Evolutionary conservation across 2,113 vertebrate species (phyloP).

Genomic region (Panthera tigris): DNA sequence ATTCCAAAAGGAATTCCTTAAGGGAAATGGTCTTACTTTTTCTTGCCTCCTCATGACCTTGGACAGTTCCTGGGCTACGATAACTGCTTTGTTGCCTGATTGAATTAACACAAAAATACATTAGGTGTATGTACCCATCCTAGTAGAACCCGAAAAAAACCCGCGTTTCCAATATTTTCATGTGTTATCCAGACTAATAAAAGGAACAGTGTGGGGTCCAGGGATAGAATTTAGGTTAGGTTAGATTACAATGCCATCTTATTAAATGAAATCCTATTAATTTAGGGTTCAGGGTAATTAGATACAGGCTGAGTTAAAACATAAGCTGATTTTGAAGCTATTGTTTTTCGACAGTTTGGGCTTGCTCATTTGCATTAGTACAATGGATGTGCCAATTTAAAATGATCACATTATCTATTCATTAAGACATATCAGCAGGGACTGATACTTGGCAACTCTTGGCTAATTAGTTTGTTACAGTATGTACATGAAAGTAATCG

Average conservation of each 20-base stretch:
- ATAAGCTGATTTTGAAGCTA: slow-evolving; percentile 50
- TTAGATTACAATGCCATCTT: slow-evolving; percentile 50
- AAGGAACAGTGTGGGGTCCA: not conserved
- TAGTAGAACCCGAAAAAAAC: not conserved
- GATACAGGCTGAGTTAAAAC: slow-evolving; percentile 58
- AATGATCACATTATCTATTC: slow-evolving; percentile 70
- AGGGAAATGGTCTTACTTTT: not conserved
- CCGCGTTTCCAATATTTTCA: not conserved
- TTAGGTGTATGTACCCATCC: not conserved
- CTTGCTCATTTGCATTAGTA: slow-evolving; percentile 67
- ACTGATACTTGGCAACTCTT: slow-evolving; percentile 61
- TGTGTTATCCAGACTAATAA: not conserved
- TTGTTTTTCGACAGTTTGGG: slow-evolving; percentile 45
- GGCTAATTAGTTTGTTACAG: slow-evolving; percentile 70
- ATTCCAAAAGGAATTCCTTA: slow-evolving; percentile 44
- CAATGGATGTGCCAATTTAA: slow-evolving; percentile 68
- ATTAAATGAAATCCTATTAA: slow-evolving; percentile 68
- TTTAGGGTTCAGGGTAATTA: slow-evolving; percentile 59
- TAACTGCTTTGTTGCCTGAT: slow-evolving; percentile 3
- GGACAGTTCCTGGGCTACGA: not conserved
- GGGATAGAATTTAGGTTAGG: slow-evolving; percentile 38
- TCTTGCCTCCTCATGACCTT: slow-evolving; percentile 20
- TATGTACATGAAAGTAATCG: slow-evolving; percentile 49
- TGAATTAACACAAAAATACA: slow-evolving; percentile 39
- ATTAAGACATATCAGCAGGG: slow-evolving; percentile 68